Evolutionary conservation across 1,140 invertebrate genomes (phyloP).

Genomic region (Anoplophora glabripennis): DNA sequence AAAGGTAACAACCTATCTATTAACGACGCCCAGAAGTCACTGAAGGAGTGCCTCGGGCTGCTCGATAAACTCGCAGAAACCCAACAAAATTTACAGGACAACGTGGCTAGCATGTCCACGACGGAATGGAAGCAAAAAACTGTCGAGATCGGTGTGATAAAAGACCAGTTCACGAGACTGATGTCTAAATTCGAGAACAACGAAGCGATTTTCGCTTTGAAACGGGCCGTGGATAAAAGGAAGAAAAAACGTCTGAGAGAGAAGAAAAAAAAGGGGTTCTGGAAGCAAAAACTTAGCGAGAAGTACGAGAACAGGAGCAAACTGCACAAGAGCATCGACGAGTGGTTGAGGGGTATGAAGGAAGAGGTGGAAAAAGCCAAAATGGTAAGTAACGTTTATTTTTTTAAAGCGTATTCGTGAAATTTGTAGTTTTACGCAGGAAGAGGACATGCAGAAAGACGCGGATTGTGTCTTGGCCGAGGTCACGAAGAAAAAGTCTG

Average conservation of each 20-base stretch:
- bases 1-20: conserved; percentile 30
- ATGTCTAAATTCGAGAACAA: conserved; percentile 49
- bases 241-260: conserved; percentile 56
- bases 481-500: conserved; percentile 64
- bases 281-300: conserved; percentile 49
- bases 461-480: conserved; percentile 68
- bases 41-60: conserved; percentile 37
- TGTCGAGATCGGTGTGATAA: conserved; percentile 50
- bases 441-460: conserved; percentile 62
- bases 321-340: conserved; percentile 57
- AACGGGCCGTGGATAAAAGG: conserved; percentile 53
- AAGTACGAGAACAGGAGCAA: conserved; percentile 48
- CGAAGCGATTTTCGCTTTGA: conserved; percentile 50
- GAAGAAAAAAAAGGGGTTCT: conserved; percentile 50
- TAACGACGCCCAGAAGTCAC: conserved; percentile 32
- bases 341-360: conserved; percentile 59
- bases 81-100: conserved; percentile 49
- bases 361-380: conserved; percentile 61
- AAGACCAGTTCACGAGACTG: conserved; percentile 50
- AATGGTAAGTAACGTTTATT: conserved; percentile 47
- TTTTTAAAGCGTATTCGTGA: not conserved
- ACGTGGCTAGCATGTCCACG: conserved; percentile 50
- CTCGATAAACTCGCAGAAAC: conserved; percentile 50
- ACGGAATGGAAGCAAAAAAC: conserved; percentile 55
- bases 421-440: conserved; percentile 49